Evolutionary conservation across 1,140 invertebrate species (phyloP), one percentile per base, ranked within the genome.

Genomic region (Antheraea mylitta): DNA sequence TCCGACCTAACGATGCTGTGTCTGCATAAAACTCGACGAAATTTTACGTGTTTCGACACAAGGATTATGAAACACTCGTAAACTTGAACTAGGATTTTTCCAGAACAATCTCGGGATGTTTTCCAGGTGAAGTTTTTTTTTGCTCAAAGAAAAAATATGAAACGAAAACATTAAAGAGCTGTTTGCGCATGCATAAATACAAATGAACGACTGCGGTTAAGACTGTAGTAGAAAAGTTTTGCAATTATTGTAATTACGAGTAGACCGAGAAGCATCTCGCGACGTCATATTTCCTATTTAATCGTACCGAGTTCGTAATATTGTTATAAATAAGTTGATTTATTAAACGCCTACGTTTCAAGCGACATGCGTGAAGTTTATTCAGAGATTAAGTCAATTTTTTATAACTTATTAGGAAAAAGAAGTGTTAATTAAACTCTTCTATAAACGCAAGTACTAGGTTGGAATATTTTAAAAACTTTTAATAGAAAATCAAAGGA

Each of bases 201-300:
- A 81, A 82, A 85, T 76, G 76, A 83, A 85, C 81, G 74, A 74
- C 72, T 68, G 78, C 72, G 77, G 78, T 84, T 82, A 81, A 81
- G 78, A 75, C 77, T 78, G 76, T 78, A 80, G 78, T 79, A 79
- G 64, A 72, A 82, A 91, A 90, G 78, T 92, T 90, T 87, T 78
- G 82, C 80, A 87, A 89, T 91, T 89, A 90, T 89, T 85, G 81
- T 86, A 87, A 91, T 89, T 88, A 89, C 78, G 85, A 87, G 79
- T 72, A 77, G 79, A 85, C 80, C 75, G 81, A 85, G 80, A 80
- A 84, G 76, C 81, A 82, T 84, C 79, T 75, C 63, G 19, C 73
- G 75, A 74, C 74, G 64, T 86, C 87, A 89, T 90, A 90, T 87
- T 90, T 87, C 78, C 83, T 84, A 89, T 82, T 91, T 89, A 88